Conservation (phyloP, 2,113 vertebrate genomes). For the Mastomys natalensis region DNA sequence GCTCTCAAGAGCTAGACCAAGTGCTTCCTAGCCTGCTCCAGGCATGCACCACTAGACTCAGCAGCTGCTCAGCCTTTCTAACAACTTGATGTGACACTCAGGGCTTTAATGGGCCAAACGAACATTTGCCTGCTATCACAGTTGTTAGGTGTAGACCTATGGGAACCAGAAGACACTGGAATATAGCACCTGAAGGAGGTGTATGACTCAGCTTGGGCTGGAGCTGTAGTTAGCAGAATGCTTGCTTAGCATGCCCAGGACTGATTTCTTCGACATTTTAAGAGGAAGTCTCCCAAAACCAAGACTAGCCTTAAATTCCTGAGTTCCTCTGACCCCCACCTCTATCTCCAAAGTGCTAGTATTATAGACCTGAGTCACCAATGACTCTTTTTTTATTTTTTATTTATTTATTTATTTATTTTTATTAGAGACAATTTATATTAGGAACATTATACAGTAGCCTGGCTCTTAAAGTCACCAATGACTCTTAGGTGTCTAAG, state of each 20-base stretch:
- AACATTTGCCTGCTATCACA: background rate
- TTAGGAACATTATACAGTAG: too few species aligned
- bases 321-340: rapidly evolving
- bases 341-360: background rate
- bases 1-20: too few species aligned
- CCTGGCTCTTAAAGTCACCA: too few species aligned
- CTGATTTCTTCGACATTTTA: background rate
- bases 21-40: too few species aligned
- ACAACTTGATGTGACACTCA: too few species aligned
- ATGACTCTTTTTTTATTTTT: too few species aligned
- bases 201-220: too few species aligned
- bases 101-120: background rate
- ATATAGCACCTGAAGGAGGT: background rate
- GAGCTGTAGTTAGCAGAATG: background rate
- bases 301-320: background rate
- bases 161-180: background rate
- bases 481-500: background rate
- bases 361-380: background rate
- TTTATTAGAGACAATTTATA: too few species aligned
- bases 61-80: background rate
- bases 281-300: background rate
- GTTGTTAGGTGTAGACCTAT: background rate
- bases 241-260: background rate
- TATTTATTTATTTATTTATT: too few species aligned
- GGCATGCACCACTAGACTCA: background rate